Evolutionary conservation across 1,140 invertebrate species (phyloP).

Genomic region (Drosophila miranda): DNA sequence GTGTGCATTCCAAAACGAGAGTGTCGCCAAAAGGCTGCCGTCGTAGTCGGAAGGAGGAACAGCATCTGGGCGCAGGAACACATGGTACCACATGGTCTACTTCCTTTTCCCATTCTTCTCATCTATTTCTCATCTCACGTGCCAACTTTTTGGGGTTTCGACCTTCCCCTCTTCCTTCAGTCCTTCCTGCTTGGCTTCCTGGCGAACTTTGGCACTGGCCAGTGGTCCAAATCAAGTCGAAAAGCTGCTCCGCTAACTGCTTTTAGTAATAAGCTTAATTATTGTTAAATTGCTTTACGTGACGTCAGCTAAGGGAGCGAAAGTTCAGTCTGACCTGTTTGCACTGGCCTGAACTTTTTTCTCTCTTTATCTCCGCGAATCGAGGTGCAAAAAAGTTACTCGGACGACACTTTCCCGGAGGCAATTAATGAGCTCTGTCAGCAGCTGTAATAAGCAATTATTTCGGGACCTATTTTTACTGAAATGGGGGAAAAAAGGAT

Average conservation of each 20-base stretch:
- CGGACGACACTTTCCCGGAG: background rate
- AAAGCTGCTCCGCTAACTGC: slow-evolving; percentile 50
- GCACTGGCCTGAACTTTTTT: slow-evolving; percentile 6
- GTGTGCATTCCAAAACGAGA: slow-evolving; percentile 61
- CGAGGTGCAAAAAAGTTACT: slow-evolving; percentile 18
- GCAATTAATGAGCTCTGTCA: slow-evolving; percentile 11
- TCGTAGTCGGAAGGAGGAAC: background rate
- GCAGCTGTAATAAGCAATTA: slow-evolving; percentile 4
- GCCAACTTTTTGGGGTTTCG: slow-evolving; percentile 29
- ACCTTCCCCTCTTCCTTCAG: slow-evolving; percentile 7
- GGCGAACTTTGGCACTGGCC: slow-evolving; percentile 39
- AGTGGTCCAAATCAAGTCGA: slow-evolving; percentile 42
- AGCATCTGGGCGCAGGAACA: background rate
- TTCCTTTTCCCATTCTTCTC: background rate
- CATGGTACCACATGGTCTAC: slow-evolving; percentile 7
- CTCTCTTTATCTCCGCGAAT: slow-evolving; percentile 21
- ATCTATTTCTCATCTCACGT: slow-evolving; percentile 12
- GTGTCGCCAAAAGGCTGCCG: slow-evolving; percentile 54
- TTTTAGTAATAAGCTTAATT: slow-evolving; percentile 61
- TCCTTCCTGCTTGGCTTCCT: background rate
- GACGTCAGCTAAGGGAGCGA: slow-evolving; percentile 29
- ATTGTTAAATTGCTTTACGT: slow-evolving; percentile 63
- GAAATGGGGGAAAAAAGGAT: too few species aligned
- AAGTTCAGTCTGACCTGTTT: slow-evolving; percentile 22
- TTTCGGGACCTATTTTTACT: background rate